Conservation (phyloP, 2,113 vertebrate species). For the Solea senegalensis region DNA sequence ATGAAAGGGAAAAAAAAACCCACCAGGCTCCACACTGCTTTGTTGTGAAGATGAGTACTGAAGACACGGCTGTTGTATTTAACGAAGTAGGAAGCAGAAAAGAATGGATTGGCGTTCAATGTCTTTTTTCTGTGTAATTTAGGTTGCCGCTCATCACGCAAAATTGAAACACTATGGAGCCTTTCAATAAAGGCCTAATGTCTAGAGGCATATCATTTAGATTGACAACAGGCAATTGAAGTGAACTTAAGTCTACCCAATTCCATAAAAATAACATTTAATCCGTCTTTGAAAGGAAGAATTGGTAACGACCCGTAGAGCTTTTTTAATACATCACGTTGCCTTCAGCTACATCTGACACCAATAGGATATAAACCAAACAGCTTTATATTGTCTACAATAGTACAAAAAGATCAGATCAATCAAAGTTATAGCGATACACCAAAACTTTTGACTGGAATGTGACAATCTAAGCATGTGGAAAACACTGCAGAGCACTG, state of each 20-base stretch:
- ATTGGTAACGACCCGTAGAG: constrained; percentile 64
- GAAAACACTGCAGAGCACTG: constrained; percentile 7
- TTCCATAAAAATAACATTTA: constrained; percentile 79
- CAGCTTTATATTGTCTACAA: constrained; percentile 50
- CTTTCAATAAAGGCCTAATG: constrained; percentile 58
- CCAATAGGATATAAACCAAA: constrained; percentile 62
- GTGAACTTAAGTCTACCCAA: constrained; percentile 70
- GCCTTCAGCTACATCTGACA: constrained; percentile 67
- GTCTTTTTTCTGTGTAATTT: constrained; percentile 35
- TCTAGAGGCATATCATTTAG: constrained; percentile 66
- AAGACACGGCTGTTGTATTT: neutral
- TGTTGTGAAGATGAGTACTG: constrained; percentile 7
- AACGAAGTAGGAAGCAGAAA: constrained; percentile 14
- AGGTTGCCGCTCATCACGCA: constrained; percentile 37
- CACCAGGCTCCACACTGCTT: neutral
- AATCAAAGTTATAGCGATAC: constrained; percentile 47
- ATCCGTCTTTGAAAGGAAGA: constrained; percentile 68
- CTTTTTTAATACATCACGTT: constrained; percentile 66
- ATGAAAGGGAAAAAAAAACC: neutral
- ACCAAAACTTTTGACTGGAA: constrained; percentile 21
- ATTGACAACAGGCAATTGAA: constrained; percentile 74
- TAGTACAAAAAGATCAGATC: constrained; percentile 48
- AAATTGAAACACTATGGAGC: constrained; percentile 45
- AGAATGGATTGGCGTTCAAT: constrained; percentile 38
- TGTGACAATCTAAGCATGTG: constrained; percentile 18